These are phyloP conservation scores for Acanthurus lineatus DNA, from an alignment of 2,797 vertebrate genomes.

Conservation along the genomic window DNA sequence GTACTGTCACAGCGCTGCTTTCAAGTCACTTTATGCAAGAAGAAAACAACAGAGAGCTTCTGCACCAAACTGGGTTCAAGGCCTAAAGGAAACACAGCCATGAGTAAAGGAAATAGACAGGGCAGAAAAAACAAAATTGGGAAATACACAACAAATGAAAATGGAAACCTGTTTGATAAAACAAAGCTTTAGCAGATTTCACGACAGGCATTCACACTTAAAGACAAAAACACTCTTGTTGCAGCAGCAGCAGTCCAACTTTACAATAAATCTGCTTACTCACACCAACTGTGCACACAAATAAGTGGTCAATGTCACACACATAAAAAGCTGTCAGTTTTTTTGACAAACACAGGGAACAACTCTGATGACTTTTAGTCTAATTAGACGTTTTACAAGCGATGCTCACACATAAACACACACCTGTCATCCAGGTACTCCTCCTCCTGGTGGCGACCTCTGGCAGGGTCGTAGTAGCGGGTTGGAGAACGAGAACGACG, in stretches of 20 bases:
- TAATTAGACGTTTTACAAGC: neutral
- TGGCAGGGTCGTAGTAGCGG: conserved; percentile 91
- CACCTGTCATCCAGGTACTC: conserved; percentile 97
- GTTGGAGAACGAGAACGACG: conserved; percentile 96
- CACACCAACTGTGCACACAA: neutral
- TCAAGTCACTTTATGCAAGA: conserved; percentile 19
- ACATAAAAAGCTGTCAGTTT: conserved; percentile 18
- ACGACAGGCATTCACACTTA: conserved; percentile 3
- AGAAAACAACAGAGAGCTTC: conserved; percentile 6
- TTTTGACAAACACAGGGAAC: neutral
- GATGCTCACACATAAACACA: conserved; percentile 25
- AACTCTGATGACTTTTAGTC: conserved; percentile 4
- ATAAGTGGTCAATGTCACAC: neutral
- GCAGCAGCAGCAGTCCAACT: neutral
- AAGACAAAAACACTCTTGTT: neutral
- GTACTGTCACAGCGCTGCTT: conserved; percentile 14
- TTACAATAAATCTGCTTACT: conserved; percentile 15
- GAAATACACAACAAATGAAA: neutral
- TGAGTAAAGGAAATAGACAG: neutral
- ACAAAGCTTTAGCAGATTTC: conserved; percentile 1
- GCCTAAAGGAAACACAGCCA: conserved; percentile 15
- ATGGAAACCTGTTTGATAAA: conserved; percentile 3
- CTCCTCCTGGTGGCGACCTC: conserved; percentile 83
- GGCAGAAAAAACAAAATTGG: neutral
- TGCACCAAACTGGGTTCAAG: conserved; percentile 18